Conservation (phyloP, 1,140 invertebrate genomes). For the Magallana ariakensis region DNA sequence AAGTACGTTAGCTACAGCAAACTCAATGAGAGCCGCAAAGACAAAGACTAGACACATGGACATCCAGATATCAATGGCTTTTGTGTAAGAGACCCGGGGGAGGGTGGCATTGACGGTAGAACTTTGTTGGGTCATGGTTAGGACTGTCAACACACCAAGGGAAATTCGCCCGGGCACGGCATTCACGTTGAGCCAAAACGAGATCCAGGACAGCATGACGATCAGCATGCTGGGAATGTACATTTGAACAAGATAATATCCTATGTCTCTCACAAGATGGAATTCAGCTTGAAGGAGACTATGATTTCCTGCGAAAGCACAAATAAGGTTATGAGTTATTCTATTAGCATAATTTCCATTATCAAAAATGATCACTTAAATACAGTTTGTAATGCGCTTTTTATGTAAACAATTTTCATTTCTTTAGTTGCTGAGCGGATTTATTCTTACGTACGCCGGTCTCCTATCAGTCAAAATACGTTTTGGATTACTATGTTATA, state of each 20-base stretch:
- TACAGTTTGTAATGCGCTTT: too few relatives aligned
- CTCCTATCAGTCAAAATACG: too few relatives aligned
- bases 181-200: slow-evolving; percentile 76
- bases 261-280: slow-evolving; percentile 70
- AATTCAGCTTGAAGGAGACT: slow-evolving; percentile 72
- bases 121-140: slow-evolving; percentile 76
- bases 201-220: slow-evolving; percentile 77
- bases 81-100: slow-evolving; percentile 75
- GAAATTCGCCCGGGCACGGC: slow-evolving; percentile 75
- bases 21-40: slow-evolving; percentile 76
- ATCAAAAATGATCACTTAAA: too few relatives aligned
- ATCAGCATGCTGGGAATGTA: slow-evolving; percentile 77
- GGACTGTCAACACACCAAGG: slow-evolving; percentile 74
- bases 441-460: too few relatives aligned
- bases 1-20: slow-evolving; percentile 75
- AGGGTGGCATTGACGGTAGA: slow-evolving; percentile 70
- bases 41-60: slow-evolving; percentile 76
- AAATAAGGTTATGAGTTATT: too few relatives aligned
- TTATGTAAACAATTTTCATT: too few relatives aligned
- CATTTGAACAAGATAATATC: slow-evolving; percentile 76
- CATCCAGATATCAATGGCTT: slow-evolving; percentile 79
- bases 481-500: too few relatives aligned
- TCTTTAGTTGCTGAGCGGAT: too few relatives aligned
- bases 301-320: slow-evolving; percentile 68
- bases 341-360: too few relatives aligned